A percentile compares a stretch with the other conserved stretches of the same genome.
Conservation (phyloP, 2,888 invertebrate species). For the Dolichomitus sp. region DNA sequence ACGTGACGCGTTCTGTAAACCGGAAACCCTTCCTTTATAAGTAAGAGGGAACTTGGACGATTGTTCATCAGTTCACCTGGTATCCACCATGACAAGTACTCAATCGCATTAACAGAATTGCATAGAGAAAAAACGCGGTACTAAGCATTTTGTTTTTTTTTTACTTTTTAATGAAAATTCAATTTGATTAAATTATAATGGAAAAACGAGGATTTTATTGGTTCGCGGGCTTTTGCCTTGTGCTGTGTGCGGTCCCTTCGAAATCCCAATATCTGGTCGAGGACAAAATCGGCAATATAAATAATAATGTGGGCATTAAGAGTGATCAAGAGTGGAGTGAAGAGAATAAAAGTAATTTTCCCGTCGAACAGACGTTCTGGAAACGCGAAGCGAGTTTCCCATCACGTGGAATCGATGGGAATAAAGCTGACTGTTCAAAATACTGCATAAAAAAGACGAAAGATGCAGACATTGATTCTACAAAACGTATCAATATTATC, state of each 20-base stretch:
- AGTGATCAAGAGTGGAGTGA: conserved; percentile 25
- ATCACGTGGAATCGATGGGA: conserved; percentile 27
- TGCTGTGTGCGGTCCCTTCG: conserved; percentile 30
- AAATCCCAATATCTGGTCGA: conserved; percentile 12
- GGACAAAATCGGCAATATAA: not conserved
- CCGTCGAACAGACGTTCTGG: not conserved
- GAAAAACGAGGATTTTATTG: conserved; percentile 25
- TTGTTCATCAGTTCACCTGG: conserved; percentile 42
- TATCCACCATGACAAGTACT: conserved; percentile 3
- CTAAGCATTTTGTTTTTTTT: no score
- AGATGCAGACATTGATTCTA: conserved; percentile 1
- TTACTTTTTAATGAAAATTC: no score
- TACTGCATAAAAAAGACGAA: conserved; percentile 43
- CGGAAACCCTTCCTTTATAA: conserved; percentile 74
- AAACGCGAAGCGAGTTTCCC: conserved; percentile 34
- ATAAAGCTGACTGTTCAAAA: conserved; percentile 50
- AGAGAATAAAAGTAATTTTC: conserved; percentile 17
- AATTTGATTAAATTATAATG: conserved; percentile 5
- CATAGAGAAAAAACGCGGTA: not conserved
- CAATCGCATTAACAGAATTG: not conserved
- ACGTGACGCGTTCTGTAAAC: conserved; percentile 67
- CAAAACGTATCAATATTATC: conserved; percentile 56
- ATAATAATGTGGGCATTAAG: not conserved
- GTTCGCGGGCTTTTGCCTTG: conserved; percentile 34
- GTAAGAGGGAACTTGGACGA: conserved; percentile 59